These are phyloP conservation scores for Limanda limanda DNA, from an alignment of 2,113 vertebrate genomes.

Conservation along the genomic window DNA sequence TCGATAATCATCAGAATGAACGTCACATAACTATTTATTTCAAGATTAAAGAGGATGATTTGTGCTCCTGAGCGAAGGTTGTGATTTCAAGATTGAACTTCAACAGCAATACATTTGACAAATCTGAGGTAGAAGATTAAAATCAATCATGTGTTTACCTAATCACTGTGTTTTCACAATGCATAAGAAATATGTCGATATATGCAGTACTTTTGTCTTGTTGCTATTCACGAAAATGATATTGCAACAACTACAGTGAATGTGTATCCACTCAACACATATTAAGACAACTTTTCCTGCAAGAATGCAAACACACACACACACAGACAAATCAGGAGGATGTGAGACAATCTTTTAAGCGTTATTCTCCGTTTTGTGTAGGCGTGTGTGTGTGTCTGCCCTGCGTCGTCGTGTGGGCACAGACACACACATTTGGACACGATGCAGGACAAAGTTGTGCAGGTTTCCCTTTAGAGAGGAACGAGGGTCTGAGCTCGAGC, in stretches of 20 bases:
- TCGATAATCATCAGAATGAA: neutral
- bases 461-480: constrained; percentile 1
- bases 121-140: no score
- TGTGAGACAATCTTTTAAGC: neutral
- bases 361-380: neutral
- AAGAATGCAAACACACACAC: neutral
- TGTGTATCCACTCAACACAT: neutral
- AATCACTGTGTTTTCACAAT: no score
- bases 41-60: neutral
- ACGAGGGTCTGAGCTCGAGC: constrained; percentile 54
- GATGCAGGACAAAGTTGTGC: neutral
- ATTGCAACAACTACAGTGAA: no score
- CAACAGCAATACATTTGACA: no score
- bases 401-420: neutral
- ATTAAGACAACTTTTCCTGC: neutral
- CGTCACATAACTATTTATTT: neutral
- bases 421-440: neutral
- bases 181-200: no score
- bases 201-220: no score
- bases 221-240: no score
- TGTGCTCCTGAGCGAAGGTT: no score
- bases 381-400: neutral
- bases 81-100: no score
- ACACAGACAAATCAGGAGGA: neutral
- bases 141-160: no score